phyloP scores from a whole-genome alignment of 2,888 invertebrate genomes.

The Trissolcus japonicus region DNA sequence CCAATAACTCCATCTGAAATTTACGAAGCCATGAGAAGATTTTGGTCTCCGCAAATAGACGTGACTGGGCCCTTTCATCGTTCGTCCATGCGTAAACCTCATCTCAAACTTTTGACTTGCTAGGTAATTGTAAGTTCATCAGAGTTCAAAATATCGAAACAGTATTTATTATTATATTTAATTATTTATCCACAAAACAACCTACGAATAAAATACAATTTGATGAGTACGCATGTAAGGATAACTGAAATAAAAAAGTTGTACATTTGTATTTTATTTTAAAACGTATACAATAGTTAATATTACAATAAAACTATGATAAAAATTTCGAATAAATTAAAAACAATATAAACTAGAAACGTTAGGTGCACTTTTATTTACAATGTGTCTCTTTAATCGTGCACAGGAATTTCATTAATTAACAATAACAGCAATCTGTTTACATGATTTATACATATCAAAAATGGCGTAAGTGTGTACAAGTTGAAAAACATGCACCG shows the following conservation, averaged over 20 bases:
- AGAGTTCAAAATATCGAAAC: background rate
- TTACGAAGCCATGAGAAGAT: slow-evolving; percentile 87
- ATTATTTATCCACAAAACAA: slow-evolving; percentile 2
- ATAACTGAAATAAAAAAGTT: background rate
- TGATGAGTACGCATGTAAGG: too few species aligned
- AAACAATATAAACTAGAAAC: slow-evolving; percentile 46
- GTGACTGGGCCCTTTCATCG: slow-evolving; percentile 72
- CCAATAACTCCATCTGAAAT: slow-evolving; percentile 89
- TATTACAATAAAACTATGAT: slow-evolving; percentile 28
- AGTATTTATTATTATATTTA: background rate
- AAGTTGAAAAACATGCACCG: slow-evolving; percentile 5
- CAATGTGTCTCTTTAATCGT: slow-evolving; percentile 23
- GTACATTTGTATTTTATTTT: slow-evolving; percentile 17
- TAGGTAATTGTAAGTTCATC: background rate
- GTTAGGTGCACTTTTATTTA: slow-evolving; percentile 42
- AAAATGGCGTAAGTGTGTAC: slow-evolving; percentile 46
- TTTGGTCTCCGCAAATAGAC: slow-evolving; percentile 80
- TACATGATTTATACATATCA: slow-evolving; percentile 45
- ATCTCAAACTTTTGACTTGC: slow-evolving; percentile 70
- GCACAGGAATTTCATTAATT: slow-evolving; percentile 11
- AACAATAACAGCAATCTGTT: slow-evolving; percentile 14
- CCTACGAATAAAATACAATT: background rate
- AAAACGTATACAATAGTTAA: slow-evolving; percentile 29
- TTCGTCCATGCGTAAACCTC: slow-evolving; percentile 68
- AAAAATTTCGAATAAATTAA: slow-evolving; percentile 44